A percentile compares a stretch with the other conserved stretches of the same genome.
Evolutionary conservation across 2,888 invertebrate species (phyloP).

Genomic region (Pyrgus malvae): DNA sequence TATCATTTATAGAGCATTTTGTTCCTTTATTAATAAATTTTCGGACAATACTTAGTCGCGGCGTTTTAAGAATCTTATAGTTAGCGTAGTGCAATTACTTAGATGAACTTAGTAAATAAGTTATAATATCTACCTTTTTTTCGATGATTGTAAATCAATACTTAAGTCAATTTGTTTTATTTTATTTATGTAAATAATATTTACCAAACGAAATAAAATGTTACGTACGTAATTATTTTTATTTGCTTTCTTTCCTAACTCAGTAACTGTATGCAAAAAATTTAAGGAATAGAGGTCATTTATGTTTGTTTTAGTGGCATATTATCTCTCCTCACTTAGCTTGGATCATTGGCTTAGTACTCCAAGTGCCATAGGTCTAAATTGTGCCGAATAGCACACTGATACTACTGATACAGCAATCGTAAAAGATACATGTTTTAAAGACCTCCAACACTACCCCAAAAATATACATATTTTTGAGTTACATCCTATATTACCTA

Average conservation of each 20-base stretch:
- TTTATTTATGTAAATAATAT: slow-evolving; percentile 71
- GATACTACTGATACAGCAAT: too few species aligned
- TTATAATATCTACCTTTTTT: slow-evolving; percentile 40
- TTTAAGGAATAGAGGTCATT: too few species aligned
- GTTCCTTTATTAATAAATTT: slow-evolving; percentile 28
- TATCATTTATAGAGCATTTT: slow-evolving; percentile 45
- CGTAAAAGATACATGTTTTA: too few species aligned
- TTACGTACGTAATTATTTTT: slow-evolving; percentile 46
- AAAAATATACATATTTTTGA: too few species aligned
- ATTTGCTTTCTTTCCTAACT: slow-evolving; percentile 26
- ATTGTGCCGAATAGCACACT: too few species aligned
- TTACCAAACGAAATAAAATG: slow-evolving; percentile 54
- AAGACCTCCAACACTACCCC: too few species aligned
- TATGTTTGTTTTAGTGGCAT: too few species aligned
- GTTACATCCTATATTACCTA: too few species aligned
- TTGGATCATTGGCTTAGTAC: too few species aligned
- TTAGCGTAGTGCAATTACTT: slow-evolving; percentile 58
- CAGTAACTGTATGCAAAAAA: too few species aligned
- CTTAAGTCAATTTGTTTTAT: slow-evolving; percentile 46
- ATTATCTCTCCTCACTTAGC: too few species aligned
- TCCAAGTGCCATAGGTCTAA: too few species aligned
- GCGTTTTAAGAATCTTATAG: slow-evolving; percentile 56
- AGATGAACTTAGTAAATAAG: slow-evolving; percentile 59
- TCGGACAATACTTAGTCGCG: slow-evolving; percentile 55
- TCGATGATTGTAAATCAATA: slow-evolving; percentile 45